Conservation (phyloP, 2,888 invertebrate species). For the Tricholauxania praeusta region DNA sequence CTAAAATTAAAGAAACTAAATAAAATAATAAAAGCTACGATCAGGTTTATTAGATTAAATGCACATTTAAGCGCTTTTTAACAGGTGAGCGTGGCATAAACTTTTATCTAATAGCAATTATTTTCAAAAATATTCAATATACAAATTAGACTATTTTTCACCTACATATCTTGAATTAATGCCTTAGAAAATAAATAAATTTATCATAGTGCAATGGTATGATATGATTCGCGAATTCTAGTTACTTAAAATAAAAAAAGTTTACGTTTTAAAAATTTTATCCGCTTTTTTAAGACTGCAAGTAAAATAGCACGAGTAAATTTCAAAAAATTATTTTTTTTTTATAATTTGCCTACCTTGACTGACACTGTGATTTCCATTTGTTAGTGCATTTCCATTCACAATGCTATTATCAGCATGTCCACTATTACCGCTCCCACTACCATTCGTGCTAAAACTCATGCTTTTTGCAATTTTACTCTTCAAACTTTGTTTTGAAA, state of each 20-base stretch:
- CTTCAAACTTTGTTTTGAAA: slow-evolving; percentile 62
- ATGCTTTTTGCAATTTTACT: slow-evolving; percentile 65
- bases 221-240: no score
- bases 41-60: not conserved
- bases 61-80: no score
- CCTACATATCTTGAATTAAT: no score
- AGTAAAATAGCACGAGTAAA: slow-evolving; percentile 11
- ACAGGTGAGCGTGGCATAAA: no score
- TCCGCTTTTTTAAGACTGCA: slow-evolving; percentile 41
- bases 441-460: slow-evolving; percentile 55
- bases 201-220: no score
- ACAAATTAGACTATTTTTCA: no score
- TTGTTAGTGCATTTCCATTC: slow-evolving; percentile 39
- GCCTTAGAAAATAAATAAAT: no score
- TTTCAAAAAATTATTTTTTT: not conserved
- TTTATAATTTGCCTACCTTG: slow-evolving; percentile 1
- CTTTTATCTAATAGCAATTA: no score
- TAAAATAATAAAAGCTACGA: not conserved
- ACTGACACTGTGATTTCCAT: slow-evolving; percentile 15
- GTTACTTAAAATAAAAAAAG: not conserved
- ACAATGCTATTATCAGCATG: slow-evolving; percentile 24
- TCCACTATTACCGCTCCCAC: slow-evolving; percentile 29
- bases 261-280: slow-evolving; percentile 36
- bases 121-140: no score
- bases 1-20: not conserved